Evolutionary conservation across 2,113 vertebrate genomes (phyloP).

Genomic region (Corydoras maculifer): DNA sequence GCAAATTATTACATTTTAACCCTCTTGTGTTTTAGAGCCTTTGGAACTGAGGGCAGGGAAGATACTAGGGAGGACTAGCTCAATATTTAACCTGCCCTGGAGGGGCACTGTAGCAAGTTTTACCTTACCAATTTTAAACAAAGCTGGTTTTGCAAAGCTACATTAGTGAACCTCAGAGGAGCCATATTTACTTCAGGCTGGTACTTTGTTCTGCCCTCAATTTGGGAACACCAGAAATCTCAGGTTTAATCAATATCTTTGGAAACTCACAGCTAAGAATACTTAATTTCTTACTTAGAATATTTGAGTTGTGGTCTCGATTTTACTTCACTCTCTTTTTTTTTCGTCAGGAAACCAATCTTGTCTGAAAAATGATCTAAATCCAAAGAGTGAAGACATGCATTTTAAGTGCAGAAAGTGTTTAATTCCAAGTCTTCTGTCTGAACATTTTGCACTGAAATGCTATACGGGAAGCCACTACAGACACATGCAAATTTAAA

Average conservation of each 20-base stretch:
- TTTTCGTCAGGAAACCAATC: not conserved
- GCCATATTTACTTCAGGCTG: constrained; percentile 12
- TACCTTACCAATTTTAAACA: constrained; percentile 45
- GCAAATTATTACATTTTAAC: constrained; percentile 67
- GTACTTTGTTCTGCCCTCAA: constrained; percentile 15
- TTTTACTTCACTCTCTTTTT: constrained; percentile 7
- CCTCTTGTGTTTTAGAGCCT: constrained; percentile 41
- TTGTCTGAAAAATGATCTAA: not conserved
- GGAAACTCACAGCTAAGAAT: not conserved
- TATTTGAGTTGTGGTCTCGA: constrained; percentile 1
- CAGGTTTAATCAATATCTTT: constrained; percentile 15
- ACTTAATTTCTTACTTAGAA: constrained; percentile 12
- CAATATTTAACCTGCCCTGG: constrained; percentile 53
- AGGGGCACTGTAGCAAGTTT: constrained; percentile 35
- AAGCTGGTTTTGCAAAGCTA: constrained; percentile 27
- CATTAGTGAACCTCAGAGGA: constrained; percentile 44
- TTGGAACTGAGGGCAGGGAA: constrained; percentile 27
- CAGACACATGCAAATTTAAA: constrained; percentile 15
- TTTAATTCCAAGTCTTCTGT: not conserved
- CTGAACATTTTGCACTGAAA: not conserved
- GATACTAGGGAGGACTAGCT: constrained; percentile 35
- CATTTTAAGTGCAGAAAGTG: not conserved
- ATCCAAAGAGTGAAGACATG: not conserved
- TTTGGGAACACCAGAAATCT: constrained; percentile 1
- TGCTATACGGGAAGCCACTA: not conserved